Evolutionary conservation across 2,113 vertebrate genomes (phyloP), one percentile per base, ranked within the genome.

Genomic region (Syrrhaptes paradoxus): DNA sequence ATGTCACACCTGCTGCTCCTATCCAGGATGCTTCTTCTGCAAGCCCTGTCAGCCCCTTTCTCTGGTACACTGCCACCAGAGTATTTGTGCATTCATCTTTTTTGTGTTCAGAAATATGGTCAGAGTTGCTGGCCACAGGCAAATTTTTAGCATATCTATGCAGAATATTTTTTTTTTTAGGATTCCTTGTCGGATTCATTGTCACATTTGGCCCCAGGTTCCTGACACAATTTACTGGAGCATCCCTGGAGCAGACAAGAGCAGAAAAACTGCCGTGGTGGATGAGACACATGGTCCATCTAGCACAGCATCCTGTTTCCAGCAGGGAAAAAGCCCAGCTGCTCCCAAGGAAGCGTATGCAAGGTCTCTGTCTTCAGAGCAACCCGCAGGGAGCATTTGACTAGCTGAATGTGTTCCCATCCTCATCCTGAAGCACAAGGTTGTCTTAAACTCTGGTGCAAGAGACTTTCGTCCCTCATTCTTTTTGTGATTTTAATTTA

Each of bases 251-350:
- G 70, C 19, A 46, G 52, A 74, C 6, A 81, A 11, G 36, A 83
- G 20, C 25, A 68, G 48, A 79, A 38, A 72, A 87, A 8, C 41
- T 79, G 70, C 45, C 46, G 3, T 26, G 17, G 31, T 71, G 38
- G 32, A 90, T 90, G 32, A 93, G 34, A 49, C 14, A 38, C 43
- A 75, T 49, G 61, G 61, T 85, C 74, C 81, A 89, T 49, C 87
- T 93, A 92, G 70, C 85, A 95, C 81, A 91, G 67, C 62, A 95
- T 65, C 46, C 41, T 73, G 16, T 78, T 77, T 66, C 41, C 65
- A 80, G 51, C 31, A 93, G 70, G 58, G n/a, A 68, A 88, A 11
- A 82, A 89, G 29, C 45, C 58, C 17, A 1, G 6, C 41, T 88
- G 51, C 49, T 95, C 70, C 78, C 75, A 92, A 82, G 58, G 49